Conservation (phyloP, 2,113 vertebrate genomes). For the Sciurus niger region DNA sequence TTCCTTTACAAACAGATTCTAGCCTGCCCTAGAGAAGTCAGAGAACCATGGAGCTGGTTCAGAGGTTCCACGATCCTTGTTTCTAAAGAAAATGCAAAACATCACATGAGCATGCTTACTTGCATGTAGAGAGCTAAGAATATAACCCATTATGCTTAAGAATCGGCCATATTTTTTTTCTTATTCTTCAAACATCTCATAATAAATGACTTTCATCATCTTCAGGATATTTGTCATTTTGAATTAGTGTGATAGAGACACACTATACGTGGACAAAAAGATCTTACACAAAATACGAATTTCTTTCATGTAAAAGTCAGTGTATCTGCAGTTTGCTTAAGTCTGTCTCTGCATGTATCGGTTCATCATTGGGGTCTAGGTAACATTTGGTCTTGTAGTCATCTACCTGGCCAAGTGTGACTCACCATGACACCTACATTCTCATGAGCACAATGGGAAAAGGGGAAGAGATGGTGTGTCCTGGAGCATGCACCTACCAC, state of each 20-base stretch:
- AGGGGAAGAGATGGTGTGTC: not conserved
- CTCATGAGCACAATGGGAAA: not conserved
- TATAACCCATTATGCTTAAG: not conserved
- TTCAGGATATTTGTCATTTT: slow-evolving; percentile 50
- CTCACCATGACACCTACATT: not conserved
- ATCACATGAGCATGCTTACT: slow-evolving; percentile 5
- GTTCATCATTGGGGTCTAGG: not conserved
- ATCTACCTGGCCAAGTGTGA: not conserved
- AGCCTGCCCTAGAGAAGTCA: not conserved
- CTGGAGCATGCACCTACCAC: not conserved
- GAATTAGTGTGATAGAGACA: slow-evolving; percentile 24
- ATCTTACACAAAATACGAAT: not conserved
- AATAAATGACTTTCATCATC: slow-evolving; percentile 44
- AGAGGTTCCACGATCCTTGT: not conserved
- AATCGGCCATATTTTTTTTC: slow-evolving; percentile 1
- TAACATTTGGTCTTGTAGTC: not conserved
- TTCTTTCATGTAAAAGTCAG: not conserved
- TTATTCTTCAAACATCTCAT: slow-evolving; percentile 7
- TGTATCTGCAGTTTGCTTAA: too few species aligned
- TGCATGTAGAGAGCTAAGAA: slow-evolving; percentile 11
- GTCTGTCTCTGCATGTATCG: not conserved
- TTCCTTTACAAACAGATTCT: slow-evolving; percentile 22
- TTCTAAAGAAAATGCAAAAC: slow-evolving; percentile 34
- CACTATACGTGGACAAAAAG: not conserved
- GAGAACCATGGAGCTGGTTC: not conserved